A percentile compares a stretch with the other conserved stretches of the same genome.
Evolutionary conservation across 1,140 invertebrate species (phyloP).

Genomic region (Epicauta chinensis): DNA sequence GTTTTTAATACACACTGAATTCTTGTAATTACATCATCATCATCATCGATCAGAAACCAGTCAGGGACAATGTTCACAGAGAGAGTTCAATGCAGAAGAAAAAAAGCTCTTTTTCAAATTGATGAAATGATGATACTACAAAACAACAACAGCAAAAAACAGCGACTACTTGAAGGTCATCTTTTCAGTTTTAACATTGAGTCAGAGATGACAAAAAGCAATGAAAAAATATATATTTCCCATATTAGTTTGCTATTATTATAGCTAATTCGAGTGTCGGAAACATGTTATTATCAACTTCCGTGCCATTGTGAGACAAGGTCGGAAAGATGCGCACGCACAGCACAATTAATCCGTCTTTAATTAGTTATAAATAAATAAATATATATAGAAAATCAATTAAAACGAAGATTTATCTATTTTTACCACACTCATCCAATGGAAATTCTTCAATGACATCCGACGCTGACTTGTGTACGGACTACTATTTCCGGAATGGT

Average conservation of each 20-base stretch:
- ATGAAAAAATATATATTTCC: constrained; percentile 18
- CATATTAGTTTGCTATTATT: constrained; percentile 26
- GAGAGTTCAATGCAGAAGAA: too few species aligned
- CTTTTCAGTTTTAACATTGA: constrained; percentile 4
- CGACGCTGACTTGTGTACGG: constrained; percentile 17
- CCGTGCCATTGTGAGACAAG: constrained; percentile 30
- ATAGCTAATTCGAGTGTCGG: constrained; percentile 28
- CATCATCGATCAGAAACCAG: not conserved
- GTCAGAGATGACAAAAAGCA: constrained; percentile 4
- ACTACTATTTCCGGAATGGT: not conserved
- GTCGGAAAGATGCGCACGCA: constrained; percentile 24
- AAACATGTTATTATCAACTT: constrained; percentile 34
- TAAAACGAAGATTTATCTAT: too few species aligned
- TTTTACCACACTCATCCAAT: constrained; percentile 27
- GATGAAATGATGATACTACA: too few species aligned
- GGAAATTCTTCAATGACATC: constrained; percentile 35
- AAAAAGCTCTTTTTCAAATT: too few species aligned
- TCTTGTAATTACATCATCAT: constrained; percentile 1
- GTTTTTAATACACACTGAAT: not conserved
- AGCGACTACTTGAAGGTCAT: too few species aligned
- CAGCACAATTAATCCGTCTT: not conserved
- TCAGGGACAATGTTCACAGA: too few species aligned
- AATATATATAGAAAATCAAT: too few species aligned
- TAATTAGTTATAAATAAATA: constrained; percentile 6
- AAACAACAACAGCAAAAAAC: too few species aligned